A percentile compares a stretch with the other conserved stretches of the same genome.
phyloP scores from a whole-genome alignment of 2,113 vertebrate genomes.

The Xyrauchen texanus region DNA sequence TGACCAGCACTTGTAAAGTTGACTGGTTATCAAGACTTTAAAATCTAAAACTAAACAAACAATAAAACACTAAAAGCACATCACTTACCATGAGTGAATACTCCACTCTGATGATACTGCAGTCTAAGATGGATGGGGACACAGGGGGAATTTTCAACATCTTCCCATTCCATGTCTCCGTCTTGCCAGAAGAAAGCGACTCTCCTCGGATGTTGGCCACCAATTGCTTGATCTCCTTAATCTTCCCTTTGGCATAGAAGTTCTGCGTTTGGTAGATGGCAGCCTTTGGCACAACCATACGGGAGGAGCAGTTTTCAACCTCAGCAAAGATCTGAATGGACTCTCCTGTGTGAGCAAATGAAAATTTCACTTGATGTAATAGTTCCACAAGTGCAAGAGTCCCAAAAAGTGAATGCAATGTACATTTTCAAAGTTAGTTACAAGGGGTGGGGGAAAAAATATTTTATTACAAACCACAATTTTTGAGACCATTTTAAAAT shows the following conservation, averaged over 20 bases:
- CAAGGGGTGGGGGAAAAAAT: no score
- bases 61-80: background rate
- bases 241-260: conserved; percentile 99
- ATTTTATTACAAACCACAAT: no score
- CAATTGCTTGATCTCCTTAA: conserved; percentile 97
- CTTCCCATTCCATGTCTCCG: conserved; percentile 95
- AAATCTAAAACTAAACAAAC: background rate
- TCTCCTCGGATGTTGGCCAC: conserved; percentile 93
- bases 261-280: conserved; percentile 98
- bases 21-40: background rate
- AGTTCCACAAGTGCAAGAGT: background rate
- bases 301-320: conserved; percentile 97
- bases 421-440: no score
- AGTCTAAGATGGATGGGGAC: conserved; percentile 95
- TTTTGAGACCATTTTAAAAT: no score
- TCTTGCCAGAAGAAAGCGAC: conserved; percentile 92
- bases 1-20: background rate
- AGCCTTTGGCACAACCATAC: conserved; percentile 97
- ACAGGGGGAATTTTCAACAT: conserved; percentile 95
- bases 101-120: conserved; percentile 95
- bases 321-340: conserved; percentile 98
- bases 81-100: conserved; percentile 92
- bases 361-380: conserved; percentile 9
- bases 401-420: background rate
- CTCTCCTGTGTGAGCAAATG: conserved; percentile 78